Evolutionary conservation across 1,140 invertebrate species (phyloP).

Genomic region (Pantala flavescens): DNA sequence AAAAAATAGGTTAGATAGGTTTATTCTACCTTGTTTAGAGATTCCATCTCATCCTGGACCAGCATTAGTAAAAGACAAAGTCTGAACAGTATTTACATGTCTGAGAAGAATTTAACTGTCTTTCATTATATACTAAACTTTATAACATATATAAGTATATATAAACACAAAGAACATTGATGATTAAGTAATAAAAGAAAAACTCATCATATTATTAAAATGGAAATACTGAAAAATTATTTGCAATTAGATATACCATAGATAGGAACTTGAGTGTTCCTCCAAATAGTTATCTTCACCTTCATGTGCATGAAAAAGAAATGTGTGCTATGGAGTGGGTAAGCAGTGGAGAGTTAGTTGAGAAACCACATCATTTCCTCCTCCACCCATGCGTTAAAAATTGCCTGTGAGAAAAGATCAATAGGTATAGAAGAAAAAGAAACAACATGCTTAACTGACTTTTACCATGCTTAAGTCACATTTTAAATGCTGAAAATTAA

Average conservation of each 20-base stretch:
- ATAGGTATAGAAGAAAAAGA: slow-evolving; percentile 2
- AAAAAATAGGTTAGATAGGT: slow-evolving; percentile 23
- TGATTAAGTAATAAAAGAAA: slow-evolving; percentile 16
- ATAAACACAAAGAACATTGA: slow-evolving; percentile 37
- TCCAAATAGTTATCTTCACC: not conserved
- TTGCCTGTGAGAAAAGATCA: not conserved
- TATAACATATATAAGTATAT: slow-evolving; percentile 7
- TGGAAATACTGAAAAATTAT: not conserved
- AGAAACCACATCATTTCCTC: not conserved
- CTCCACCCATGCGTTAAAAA: slow-evolving; percentile 1
- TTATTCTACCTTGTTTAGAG: slow-evolving; percentile 23
- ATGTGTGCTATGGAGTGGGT: not conserved
- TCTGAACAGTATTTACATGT: slow-evolving; percentile 9
- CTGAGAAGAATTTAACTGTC: not conserved
- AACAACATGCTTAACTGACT: not conserved
- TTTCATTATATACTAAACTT: not conserved
- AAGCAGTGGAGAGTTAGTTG: not conserved
- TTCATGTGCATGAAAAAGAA: not conserved
- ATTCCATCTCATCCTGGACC: slow-evolving; percentile 16
- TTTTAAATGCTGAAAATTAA: not conserved
- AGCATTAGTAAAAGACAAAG: slow-evolving; percentile 8
- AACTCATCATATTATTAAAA: not conserved
- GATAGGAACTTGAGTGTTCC: not conserved
- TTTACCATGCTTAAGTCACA: not conserved
- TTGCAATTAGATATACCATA: not conserved